Conservation (phyloP, 1,140 invertebrate species). For the Gryon sp. region DNA sequence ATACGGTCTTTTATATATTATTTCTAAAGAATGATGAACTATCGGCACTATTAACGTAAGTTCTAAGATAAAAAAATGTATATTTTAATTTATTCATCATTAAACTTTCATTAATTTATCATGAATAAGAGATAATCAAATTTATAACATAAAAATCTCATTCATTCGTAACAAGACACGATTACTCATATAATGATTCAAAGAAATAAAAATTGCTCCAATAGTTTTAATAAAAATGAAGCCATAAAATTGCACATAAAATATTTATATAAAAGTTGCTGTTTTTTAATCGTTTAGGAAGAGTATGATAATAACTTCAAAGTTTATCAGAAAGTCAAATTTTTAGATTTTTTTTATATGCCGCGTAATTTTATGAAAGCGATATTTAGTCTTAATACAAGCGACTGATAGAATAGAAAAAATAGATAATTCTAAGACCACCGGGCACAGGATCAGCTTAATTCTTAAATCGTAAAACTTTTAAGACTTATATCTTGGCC, state of each 20-base stretch:
- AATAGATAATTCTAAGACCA: constrained; percentile 61
- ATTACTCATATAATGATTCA: constrained; percentile 21
- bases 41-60: constrained; percentile 22
- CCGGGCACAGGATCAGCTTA: constrained; percentile 32
- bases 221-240: constrained; percentile 20
- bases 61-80: too few relatives aligned
- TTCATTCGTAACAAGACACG: constrained; percentile 1
- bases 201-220: constrained; percentile 13
- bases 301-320: constrained; percentile 10
- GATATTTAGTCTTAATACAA: constrained; percentile 63
- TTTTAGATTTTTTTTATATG: constrained; percentile 32
- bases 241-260: constrained; percentile 29
- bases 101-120: constrained; percentile 19
- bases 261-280: constrained; percentile 23
- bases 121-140: constrained; percentile 15
- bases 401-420: constrained; percentile 16
- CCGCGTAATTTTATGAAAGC: constrained; percentile 30
- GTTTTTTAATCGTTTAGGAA: constrained; percentile 4
- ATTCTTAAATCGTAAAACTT: constrained; percentile 64
- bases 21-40: constrained; percentile 4
- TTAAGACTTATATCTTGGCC: constrained; percentile 49
- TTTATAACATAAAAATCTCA: constrained; percentile 18
- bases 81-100: constrained; percentile 18
- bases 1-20: constrained; percentile 10
- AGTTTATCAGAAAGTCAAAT: constrained; percentile 42